phyloP scores from a whole-genome alignment of 53 echinoderm and acorn worm genomes.

The Pentamera pediparva region DNA sequence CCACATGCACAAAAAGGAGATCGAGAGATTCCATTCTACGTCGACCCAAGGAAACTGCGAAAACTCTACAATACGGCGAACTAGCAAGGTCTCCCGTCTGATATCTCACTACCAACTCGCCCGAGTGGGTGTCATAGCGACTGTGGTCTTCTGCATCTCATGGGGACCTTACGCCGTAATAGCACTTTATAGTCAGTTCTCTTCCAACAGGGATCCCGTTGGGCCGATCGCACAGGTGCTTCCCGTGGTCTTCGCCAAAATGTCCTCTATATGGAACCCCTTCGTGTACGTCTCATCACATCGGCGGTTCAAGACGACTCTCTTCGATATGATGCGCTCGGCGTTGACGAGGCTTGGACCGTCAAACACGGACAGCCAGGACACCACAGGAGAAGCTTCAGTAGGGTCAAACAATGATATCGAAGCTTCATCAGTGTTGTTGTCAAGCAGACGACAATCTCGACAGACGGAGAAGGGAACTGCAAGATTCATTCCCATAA shows the following conservation, averaged over 20 bases:
- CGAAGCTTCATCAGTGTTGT: too few species aligned
- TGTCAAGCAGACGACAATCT: too few species aligned
- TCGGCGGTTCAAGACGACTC: conserved; percentile 67
- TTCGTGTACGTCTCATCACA: conserved; percentile 84
- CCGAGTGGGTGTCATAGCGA: conserved; percentile 75
- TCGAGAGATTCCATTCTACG: conserved; percentile 40
- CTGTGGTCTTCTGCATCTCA: conserved; percentile 57
- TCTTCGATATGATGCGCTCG: conserved; percentile 20
- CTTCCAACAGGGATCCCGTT: conserved; percentile 21
- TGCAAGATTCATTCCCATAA: too few species aligned
- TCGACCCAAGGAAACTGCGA: too few species aligned
- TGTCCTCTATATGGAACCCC: conserved; percentile 84
- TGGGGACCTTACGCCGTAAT: conserved; percentile 86
- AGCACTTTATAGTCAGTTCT: conserved; percentile 72
- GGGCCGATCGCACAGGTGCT: conserved; percentile 51
- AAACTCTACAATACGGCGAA: too few species aligned
- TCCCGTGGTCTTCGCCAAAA: conserved; percentile 83
- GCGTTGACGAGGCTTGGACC: not conserved
- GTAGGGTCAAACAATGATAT: too few species aligned
- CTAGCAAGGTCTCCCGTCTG: conserved; percentile 5
- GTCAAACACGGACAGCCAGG: not conserved
- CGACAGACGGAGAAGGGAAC: too few species aligned
- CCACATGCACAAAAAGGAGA: conserved; percentile 48
- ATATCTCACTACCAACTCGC: conserved; percentile 75
- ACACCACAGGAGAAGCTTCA: too few species aligned